phyloP scores from a whole-genome alignment of 2,113 vertebrate genomes.

The Pseudopipra pipra region DNA sequence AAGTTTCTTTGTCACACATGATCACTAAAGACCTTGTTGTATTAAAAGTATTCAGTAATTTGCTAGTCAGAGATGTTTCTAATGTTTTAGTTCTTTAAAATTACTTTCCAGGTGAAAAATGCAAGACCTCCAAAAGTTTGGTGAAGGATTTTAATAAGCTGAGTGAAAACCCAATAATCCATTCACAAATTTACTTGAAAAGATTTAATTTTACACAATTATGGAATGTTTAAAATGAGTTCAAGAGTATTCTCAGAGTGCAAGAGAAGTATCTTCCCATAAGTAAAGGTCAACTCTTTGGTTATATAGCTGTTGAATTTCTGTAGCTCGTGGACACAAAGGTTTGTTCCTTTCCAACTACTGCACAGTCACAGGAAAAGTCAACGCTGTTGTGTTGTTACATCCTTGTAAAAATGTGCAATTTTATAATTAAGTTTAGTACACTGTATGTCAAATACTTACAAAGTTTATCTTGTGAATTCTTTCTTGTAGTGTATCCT shows the following conservation, averaged over 20 bases:
- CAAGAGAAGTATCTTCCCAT: background rate
- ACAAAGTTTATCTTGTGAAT: conserved; percentile 82
- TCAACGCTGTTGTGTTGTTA: background rate
- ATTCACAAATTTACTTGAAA: background rate
- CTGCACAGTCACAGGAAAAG: background rate
- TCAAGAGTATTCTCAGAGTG: background rate
- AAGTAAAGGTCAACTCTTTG: background rate
- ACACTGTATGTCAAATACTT: conserved; percentile 59
- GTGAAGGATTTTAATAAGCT: background rate
- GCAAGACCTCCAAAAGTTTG: background rate
- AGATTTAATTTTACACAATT: background rate
- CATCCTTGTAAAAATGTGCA: background rate
- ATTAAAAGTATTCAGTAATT: background rate
- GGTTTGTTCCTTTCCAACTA: background rate
- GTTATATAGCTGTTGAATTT: background rate
- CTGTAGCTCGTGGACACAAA: background rate
- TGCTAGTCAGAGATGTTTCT: background rate
- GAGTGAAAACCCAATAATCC: background rate
- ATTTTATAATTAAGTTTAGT: background rate
- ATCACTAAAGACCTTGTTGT: background rate
- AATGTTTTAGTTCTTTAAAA: background rate
- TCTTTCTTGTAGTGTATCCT: conserved; percentile 82
- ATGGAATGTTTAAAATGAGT: background rate
- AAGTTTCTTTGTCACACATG: background rate
- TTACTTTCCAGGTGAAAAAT: background rate